Evolutionary conservation across 1,140 invertebrate genomes (phyloP).

Genomic region (Zaprionus kolodkinae): DNA sequence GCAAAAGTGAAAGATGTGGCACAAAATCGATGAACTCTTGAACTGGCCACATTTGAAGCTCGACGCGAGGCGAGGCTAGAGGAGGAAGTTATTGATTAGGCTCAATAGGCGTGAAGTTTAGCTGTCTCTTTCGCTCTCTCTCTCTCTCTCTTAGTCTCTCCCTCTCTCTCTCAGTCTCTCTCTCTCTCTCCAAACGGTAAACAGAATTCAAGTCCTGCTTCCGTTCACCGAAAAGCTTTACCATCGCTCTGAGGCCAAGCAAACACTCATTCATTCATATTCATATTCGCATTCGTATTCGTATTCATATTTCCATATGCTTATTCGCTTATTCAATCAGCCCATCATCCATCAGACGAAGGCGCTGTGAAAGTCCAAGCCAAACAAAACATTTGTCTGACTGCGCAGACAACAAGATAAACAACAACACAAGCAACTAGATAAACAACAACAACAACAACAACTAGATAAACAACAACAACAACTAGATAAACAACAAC

Average conservation of each 20-base stretch:
- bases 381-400: constrained; percentile 45
- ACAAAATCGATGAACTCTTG: constrained; percentile 33
- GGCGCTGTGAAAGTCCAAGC: constrained; percentile 46
- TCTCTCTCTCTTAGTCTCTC: background rate
- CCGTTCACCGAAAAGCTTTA: constrained; percentile 23
- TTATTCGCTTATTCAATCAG: constrained; percentile 44
- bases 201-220: background rate
- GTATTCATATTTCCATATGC: constrained; percentile 17
- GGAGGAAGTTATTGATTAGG: constrained; percentile 23
- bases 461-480: constrained; percentile 9
- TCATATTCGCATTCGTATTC: constrained; percentile 20
- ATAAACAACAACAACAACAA: constrained; percentile 13
- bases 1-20: constrained; percentile 67
- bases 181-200: constrained; percentile 1
- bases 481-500: constrained; percentile 7
- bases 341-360: constrained; percentile 16
- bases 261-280: constrained; percentile 15
- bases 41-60: constrained; percentile 5
- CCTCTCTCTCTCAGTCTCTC: background rate
- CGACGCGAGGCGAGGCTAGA: too few relatives aligned
- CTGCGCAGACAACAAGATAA: background rate
- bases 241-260: background rate
- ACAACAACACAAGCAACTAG: background rate
- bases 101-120: constrained; percentile 24
- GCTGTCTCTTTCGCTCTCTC: background rate